Evolutionary conservation across 2,113 vertebrate genomes (phyloP).

Genomic region (Podarcis muralis): DNA sequence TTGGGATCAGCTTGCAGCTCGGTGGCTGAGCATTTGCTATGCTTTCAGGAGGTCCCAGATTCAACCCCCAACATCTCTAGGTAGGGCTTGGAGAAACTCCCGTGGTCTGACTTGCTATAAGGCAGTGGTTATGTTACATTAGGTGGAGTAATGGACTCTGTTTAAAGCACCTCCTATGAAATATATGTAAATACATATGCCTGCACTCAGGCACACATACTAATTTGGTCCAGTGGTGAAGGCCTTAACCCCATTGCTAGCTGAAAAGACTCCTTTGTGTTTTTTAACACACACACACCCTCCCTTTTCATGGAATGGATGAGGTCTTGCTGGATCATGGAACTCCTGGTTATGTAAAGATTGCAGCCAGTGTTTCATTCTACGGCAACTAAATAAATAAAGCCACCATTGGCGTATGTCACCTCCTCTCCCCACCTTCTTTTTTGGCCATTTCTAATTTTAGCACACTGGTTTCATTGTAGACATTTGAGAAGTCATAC

Average conservation of each 20-base stretch:
- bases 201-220: background rate
- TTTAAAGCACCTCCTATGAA: background rate
- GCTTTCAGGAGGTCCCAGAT: no score
- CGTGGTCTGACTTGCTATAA: no score
- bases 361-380: background rate
- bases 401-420: background rate
- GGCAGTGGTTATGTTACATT: no score
- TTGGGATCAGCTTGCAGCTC: no score
- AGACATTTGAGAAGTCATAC: background rate
- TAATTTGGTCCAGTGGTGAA: background rate
- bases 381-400: slow-evolving; percentile 12
- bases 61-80: no score
- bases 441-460: slow-evolving; percentile 6
- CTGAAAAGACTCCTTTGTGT: background rate
- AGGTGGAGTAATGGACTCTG: background rate
- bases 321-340: background rate
- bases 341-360: background rate
- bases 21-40: no score
- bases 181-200: background rate
- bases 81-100: no score
- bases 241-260: background rate
- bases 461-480: slow-evolving; percentile 4
- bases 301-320: background rate
- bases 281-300: background rate
- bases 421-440: background rate